Conservation (phyloP, 2,797 vertebrate species). For the Xenopus petersii region DNA sequence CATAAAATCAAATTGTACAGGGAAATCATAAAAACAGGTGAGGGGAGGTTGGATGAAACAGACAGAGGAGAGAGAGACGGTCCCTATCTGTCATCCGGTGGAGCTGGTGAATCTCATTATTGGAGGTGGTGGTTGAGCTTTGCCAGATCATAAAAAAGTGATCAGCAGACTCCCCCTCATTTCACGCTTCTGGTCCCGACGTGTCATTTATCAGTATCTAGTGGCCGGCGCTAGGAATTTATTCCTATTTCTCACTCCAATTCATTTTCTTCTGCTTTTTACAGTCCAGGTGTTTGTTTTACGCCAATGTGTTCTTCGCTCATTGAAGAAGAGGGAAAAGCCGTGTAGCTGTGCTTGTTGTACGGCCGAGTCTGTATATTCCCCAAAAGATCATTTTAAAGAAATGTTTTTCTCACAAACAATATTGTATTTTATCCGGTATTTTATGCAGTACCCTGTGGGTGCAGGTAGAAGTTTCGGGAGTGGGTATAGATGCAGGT, state of each 20-base stretch:
- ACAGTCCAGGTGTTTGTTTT: slow-evolving; percentile 30
- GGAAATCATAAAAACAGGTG: slow-evolving; percentile 17
- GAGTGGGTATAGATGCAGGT: too few relatives aligned
- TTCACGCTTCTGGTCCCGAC: slow-evolving; percentile 56
- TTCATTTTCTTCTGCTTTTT: slow-evolving; percentile 43
- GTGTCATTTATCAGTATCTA: slow-evolving; percentile 57
- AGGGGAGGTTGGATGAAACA: slow-evolving; percentile 7
- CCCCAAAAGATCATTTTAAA: too few relatives aligned
- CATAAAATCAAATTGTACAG: neutral
- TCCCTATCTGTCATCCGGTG: slow-evolving; percentile 51
- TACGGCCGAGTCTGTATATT: too few relatives aligned
- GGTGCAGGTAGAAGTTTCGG: too few relatives aligned
- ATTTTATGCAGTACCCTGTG: too few relatives aligned
- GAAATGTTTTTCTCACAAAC: too few relatives aligned
- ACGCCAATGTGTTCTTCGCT: slow-evolving; percentile 27
- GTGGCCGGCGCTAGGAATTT: slow-evolving; percentile 45
- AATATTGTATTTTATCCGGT: too few relatives aligned
- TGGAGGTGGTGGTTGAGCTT: slow-evolving; percentile 43
- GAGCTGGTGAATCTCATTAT: slow-evolving; percentile 56
- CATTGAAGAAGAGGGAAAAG: too few relatives aligned
- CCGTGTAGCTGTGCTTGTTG: too few relatives aligned
- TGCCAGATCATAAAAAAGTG: slow-evolving; percentile 56
- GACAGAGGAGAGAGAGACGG: neutral
- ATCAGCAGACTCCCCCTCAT: slow-evolving; percentile 56
- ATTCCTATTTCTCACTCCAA: slow-evolving; percentile 42